Percentiles rank a stretch among this genome's conserved stretches.
Conservation (phyloP, 2,797 vertebrate species). For the Poliocrania exsul region DNA sequence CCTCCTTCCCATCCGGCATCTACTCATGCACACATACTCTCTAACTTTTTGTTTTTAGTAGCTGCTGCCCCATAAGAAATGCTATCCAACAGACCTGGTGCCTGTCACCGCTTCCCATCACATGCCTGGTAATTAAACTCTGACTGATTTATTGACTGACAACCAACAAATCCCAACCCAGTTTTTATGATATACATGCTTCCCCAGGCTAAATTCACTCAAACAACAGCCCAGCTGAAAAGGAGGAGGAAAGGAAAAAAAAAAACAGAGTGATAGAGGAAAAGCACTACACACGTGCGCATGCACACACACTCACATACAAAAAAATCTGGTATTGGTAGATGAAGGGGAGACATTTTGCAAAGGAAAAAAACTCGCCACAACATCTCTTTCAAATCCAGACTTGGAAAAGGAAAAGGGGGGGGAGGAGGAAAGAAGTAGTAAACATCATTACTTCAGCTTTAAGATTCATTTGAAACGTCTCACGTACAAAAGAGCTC, state of each 20-base stretch:
- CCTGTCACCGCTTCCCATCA: slow-evolving; percentile 86
- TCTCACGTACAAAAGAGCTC: slow-evolving; percentile 75
- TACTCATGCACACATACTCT: slow-evolving; percentile 48
- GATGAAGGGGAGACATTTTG: slow-evolving; percentile 69
- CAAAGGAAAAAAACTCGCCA: slow-evolving; percentile 48
- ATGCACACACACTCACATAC: neutral
- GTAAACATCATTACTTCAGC: slow-evolving; percentile 75
- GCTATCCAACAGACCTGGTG: slow-evolving; percentile 83
- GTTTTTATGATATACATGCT: slow-evolving; percentile 91
- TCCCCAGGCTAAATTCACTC: slow-evolving; percentile 84
- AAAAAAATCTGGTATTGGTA: slow-evolving; percentile 31
- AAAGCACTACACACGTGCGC: slow-evolving; percentile 1
- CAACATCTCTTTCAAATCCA: slow-evolving; percentile 70
- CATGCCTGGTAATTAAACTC: slow-evolving; percentile 93
- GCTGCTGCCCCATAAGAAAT: slow-evolving; percentile 82
- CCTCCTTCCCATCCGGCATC: slow-evolving; percentile 24
- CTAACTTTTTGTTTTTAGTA: slow-evolving; percentile 74
- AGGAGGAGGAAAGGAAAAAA: neutral
- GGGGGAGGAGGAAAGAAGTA: slow-evolving; percentile 31
- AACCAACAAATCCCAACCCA: slow-evolving; percentile 90
- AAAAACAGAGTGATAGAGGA: slow-evolving; percentile 13
- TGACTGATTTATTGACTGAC: slow-evolving; percentile 97
- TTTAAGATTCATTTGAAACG: slow-evolving; percentile 75
- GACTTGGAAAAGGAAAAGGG: slow-evolving; percentile 29
- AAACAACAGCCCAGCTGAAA: slow-evolving; percentile 76